Percentiles rank a stretch among this genome's conserved stretches.
Conservation (phyloP, 2,888 invertebrate species). For the Nemoura dubitans region DNA sequence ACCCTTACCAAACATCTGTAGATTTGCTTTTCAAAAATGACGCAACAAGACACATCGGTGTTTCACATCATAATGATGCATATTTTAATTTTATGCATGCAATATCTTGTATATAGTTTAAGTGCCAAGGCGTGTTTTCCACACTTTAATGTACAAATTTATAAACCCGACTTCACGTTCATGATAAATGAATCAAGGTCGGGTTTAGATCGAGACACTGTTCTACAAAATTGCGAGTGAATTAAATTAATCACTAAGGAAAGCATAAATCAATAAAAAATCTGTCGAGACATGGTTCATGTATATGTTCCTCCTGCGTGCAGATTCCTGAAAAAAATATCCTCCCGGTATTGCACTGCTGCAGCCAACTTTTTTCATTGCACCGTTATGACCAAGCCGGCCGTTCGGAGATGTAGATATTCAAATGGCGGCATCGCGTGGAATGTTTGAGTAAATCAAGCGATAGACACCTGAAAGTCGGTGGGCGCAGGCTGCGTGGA, state of each 20-base stretch:
- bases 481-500: not conserved
- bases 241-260: not conserved
- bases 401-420: not conserved
- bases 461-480: not conserved
- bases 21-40: not conserved
- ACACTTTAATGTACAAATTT: not conserved
- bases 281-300: not conserved
- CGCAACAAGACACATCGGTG: not conserved
- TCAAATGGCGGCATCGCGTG: slow-evolving; percentile 4
- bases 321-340: not conserved
- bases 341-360: not conserved
- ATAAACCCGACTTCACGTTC: slow-evolving; percentile 12
- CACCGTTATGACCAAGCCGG: not conserved
- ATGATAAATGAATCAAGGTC: slow-evolving; percentile 12
- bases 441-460: not conserved
- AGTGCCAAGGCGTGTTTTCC: slow-evolving; percentile 12
- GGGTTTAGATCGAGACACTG: not conserved
- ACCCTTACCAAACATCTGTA: not conserved
- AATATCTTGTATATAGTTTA: not conserved
- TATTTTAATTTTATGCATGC: slow-evolving; percentile 2
- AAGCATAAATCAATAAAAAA: slow-evolving; percentile 9
- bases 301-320: not conserved
- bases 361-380: not conserved
- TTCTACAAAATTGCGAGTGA: slow-evolving; percentile 12
- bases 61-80: not conserved